Percentiles rank a stretch among this genome's conserved stretches.
These are phyloP conservation scores for Hyposoter dolosus DNA, from an alignment of 2,888 invertebrate genomes.

Conservation along the genomic window DNA sequence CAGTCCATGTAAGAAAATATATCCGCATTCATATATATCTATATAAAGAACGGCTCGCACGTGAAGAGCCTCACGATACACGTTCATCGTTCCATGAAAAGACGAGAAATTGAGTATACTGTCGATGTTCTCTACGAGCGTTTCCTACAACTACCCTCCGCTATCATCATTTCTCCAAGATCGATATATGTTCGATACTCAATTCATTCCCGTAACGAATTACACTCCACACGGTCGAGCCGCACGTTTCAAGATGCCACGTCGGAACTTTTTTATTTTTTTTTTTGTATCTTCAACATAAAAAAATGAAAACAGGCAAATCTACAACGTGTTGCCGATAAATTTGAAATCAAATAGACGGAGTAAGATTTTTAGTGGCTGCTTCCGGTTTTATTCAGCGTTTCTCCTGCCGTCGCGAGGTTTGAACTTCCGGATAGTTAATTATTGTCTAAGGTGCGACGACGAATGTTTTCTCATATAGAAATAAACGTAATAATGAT, in stretches of 20 bases:
- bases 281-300: neutral
- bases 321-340: neutral
- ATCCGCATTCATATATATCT: constrained; percentile 11
- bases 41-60: constrained; percentile 24
- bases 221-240: constrained; percentile 34
- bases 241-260: neutral
- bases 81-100: constrained; percentile 60
- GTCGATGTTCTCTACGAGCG: constrained; percentile 34
- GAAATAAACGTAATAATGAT: constrained; percentile 10
- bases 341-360: neutral
- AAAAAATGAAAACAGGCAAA: neutral
- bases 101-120: constrained; percentile 62
- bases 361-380: neutral
- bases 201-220: constrained; percentile 62
- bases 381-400: neutral
- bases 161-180: constrained; percentile 48
- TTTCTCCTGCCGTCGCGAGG: neutral
- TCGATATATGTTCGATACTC: constrained; percentile 51
- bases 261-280: neutral
- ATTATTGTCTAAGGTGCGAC: too few species aligned
- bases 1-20: constrained; percentile 38
- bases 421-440: neutral
- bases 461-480: neutral
- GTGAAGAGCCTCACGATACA: constrained; percentile 59
- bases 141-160: constrained; percentile 38